These are phyloP conservation scores for Drosophila birchii DNA, from an alignment of 2,888 invertebrate genomes.

Conservation along the genomic window DNA sequence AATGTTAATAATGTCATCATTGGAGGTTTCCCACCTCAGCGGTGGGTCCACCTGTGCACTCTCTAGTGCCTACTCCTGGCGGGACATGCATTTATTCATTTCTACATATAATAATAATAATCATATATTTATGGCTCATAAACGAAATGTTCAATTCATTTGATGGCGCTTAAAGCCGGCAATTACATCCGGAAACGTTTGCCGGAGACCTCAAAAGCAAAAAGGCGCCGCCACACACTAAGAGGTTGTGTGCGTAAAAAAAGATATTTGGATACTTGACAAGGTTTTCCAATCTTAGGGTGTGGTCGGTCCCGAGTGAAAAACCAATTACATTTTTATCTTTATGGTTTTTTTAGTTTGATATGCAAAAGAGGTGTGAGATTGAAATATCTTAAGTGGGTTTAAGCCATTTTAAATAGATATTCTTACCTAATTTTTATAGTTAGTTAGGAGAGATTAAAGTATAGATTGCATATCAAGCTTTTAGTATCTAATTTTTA, in stretches of 20 bases:
- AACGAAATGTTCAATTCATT: constrained; percentile 65
- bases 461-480: background rate
- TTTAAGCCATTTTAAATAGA: background rate
- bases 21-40: constrained; percentile 57
- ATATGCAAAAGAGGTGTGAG: background rate
- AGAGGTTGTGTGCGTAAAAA: background rate
- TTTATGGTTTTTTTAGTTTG: constrained; percentile 4
- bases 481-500: background rate
- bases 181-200: constrained; percentile 29
- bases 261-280: background rate
- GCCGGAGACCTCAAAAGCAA: background rate
- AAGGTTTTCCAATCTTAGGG: background rate
- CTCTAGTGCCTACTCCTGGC: constrained; percentile 23
- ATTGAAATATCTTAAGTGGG: background rate
- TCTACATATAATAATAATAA: constrained; percentile 35
- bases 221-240: constrained; percentile 34
- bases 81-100: constrained; percentile 63
- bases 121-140: constrained; percentile 69
- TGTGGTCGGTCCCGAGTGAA: background rate
- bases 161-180: constrained; percentile 33
- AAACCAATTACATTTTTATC: constrained; percentile 3
- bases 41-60: constrained; percentile 34
- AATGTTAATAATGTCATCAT: constrained; percentile 79
- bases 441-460: background rate
- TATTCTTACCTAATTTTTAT: background rate